Percentiles rank a stretch among this genome's conserved stretches.
These are phyloP conservation scores for Drosophila subsilvestris DNA, from an alignment of 2,888 invertebrate genomes.

Conservation along the genomic window DNA sequence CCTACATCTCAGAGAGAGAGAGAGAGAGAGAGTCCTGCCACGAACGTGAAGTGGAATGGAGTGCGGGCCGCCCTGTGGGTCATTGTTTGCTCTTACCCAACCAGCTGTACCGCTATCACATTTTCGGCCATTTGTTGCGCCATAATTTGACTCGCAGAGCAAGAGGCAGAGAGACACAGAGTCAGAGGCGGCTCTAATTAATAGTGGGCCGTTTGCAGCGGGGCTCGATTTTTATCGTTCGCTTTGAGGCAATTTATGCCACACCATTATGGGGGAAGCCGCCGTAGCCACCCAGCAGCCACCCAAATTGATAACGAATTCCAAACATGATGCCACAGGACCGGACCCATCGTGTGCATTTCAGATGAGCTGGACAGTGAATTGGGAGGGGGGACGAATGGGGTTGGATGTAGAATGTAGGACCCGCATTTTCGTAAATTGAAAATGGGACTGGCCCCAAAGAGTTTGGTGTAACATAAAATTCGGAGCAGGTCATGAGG, in stretches of 20 bases:
- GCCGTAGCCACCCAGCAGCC: conserved; percentile 8
- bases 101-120: conserved; percentile 51
- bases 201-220: conserved; percentile 68
- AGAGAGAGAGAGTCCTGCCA: too few relatives aligned
- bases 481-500: conserved; percentile 2
- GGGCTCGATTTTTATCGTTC: conserved; percentile 67
- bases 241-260: conserved; percentile 66
- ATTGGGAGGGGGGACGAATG: not conserved
- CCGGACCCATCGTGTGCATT: conserved; percentile 68
- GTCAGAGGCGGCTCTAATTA: conserved; percentile 65
- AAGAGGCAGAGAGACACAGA: not conserved
- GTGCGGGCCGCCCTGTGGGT: conserved; percentile 44
- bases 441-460: conserved; percentile 33
- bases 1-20: not conserved
- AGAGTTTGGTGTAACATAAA: conserved; percentile 13
- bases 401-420: conserved; percentile 8
- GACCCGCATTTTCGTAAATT: conserved; percentile 44
- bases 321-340: conserved; percentile 66
- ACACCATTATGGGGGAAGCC: conserved; percentile 16
- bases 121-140: conserved; percentile 68
- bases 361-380: conserved; percentile 52
- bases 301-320: conserved; percentile 68
- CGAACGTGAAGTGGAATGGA: conserved; percentile 31
- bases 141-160: conserved; percentile 59
- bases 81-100: conserved; percentile 16